A percentile compares a stretch with the other conserved stretches of the same genome.
phyloP scores from a whole-genome alignment of 2,888 invertebrate genomes.

The Chrysina gloriosa region DNA sequence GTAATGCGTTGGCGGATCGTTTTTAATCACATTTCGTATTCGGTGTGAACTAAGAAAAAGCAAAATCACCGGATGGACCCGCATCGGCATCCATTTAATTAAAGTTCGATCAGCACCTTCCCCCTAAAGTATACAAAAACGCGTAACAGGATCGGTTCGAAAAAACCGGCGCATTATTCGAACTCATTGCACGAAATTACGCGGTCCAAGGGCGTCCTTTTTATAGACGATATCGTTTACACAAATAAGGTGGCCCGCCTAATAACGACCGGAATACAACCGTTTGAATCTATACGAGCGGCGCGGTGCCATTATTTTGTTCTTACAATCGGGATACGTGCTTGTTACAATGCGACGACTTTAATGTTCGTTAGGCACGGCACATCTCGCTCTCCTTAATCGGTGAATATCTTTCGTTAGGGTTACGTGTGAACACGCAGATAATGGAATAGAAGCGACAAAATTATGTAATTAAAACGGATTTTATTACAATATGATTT shows the following conservation, averaged over 20 bases:
- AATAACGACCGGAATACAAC: conserved; percentile 28
- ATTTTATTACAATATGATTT: too few species aligned
- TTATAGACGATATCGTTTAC: conserved; percentile 29
- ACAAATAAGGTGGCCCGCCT: conserved; percentile 22
- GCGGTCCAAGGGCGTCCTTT: conserved; percentile 8
- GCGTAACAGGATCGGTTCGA: neutral
- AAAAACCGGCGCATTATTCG: conserved; percentile 23
- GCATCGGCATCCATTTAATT: conserved; percentile 22
- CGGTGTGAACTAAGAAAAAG: too few species aligned
- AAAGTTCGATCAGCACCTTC: conserved; percentile 3
- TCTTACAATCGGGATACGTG: conserved; percentile 13
- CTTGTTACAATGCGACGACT: conserved; percentile 7
- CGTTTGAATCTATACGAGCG: conserved; percentile 32
- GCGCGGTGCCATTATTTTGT: conserved; percentile 18
- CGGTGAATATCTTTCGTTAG: neutral
- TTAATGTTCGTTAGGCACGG: conserved; percentile 16
- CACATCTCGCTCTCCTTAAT: neutral
- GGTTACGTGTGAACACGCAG: neutral
- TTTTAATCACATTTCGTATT: too few species aligned
- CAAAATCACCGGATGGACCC: too few species aligned
- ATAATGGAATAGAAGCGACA: neutral
- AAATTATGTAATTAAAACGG: too few species aligned
- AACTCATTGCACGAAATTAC: conserved; percentile 25
- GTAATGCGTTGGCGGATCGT: too few species aligned
- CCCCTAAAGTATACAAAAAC: neutral